Conservation (phyloP, 2,888 invertebrate genomes). For the Lissonota sp. region DNA sequence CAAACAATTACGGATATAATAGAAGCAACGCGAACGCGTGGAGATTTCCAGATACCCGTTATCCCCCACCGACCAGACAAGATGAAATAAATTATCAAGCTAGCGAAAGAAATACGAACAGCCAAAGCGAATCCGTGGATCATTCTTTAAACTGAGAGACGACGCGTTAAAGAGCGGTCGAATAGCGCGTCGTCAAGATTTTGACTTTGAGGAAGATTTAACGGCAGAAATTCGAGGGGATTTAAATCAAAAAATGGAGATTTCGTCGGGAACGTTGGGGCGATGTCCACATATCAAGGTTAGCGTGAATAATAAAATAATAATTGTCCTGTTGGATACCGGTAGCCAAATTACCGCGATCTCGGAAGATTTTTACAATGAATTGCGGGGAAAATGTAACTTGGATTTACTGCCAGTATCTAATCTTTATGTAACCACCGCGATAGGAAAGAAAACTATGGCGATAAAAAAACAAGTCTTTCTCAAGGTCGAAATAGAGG, state of each 20-base stretch:
- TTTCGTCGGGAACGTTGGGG: background rate
- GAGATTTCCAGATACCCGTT: background rate
- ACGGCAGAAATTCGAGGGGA: background rate
- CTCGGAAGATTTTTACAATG: conserved; percentile 1
- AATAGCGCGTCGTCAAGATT: background rate
- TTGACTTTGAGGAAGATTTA: background rate
- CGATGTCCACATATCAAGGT: background rate
- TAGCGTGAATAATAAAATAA: background rate
- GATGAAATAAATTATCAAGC: background rate
- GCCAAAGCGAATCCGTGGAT: too few species aligned
- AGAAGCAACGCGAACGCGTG: too few species aligned
- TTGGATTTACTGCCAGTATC: conserved; percentile 3
- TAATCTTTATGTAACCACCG: background rate
- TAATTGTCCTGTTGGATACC: background rate
- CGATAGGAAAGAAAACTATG: conserved; percentile 4
- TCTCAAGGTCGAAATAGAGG: background rate
- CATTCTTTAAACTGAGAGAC: too few species aligned
- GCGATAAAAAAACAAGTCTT: conserved; percentile 27
- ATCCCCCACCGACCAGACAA: background rate
- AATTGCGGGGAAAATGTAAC: background rate
- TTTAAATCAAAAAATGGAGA: background rate
- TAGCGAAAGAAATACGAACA: too few species aligned
- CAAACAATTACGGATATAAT: too few species aligned
- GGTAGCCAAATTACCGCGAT: conserved; percentile 14
- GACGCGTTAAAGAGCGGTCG: too few species aligned